Evolutionary conservation across 2,797 vertebrate species (phyloP), one percentile per base, ranked within the genome.

Genomic region (Hypotaenidia okinawae): DNA sequence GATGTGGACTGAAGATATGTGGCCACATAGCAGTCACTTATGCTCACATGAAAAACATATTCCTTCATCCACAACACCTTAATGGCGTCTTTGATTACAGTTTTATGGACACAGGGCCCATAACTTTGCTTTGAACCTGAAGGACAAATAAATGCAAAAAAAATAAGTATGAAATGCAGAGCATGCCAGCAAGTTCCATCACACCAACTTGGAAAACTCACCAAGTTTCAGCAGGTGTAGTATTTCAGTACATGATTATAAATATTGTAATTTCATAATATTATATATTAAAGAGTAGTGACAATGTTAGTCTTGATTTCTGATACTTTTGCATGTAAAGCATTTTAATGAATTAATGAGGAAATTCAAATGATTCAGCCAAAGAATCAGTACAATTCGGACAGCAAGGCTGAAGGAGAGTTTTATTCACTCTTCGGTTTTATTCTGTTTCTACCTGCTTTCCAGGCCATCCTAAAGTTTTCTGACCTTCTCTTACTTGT

Each of bases 61-160:
- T 82, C 59, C 59, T 96, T 84, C 59, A 67, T 79, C 52, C 52
- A 64, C 30, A 52, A 6, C 59, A 67, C 13, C 15, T 81, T 91
- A 84, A 88, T 66, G n/a, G n/a, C 43, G 76, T 30, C 27, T 94
- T 78, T 9, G 3, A 72, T 78, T 93, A 82, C 47, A 69, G 24
- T 39, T 94, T 91, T 85, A 76, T 69, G n/a, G 80, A 84, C 33
- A n/a, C 16, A 51, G 7, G 13, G n/a, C 19, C 43, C 62, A 57
- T 86, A 94, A 89, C 52, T 93, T 94, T 77, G 19, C 52, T 92
- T 95, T 86, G 77, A 93, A 83, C 59, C 74, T 82, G 88, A 84
- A 78, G 77, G 58, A 84, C 22, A 84, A 93, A 85, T 37, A 55
- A 91, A 84, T 68, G 83, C 51, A 92, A 91, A 84, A 94, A 72